These are phyloP conservation scores for Avahi laniger DNA, from an alignment of 2,797 vertebrate species.

Conservation along the genomic window DNA sequence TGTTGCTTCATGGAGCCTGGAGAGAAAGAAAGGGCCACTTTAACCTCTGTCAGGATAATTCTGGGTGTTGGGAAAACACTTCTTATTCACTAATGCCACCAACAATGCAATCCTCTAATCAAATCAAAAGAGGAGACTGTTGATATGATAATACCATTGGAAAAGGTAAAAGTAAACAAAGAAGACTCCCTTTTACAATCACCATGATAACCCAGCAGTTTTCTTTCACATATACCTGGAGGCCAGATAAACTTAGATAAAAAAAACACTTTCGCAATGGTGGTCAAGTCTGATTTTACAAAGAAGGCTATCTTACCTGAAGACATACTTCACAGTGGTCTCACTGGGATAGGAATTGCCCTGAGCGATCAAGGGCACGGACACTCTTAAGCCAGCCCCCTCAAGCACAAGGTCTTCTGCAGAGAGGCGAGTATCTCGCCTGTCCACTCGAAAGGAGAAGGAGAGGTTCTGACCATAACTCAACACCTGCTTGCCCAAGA, in stretches of 20 bases:
- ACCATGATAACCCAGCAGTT: background rate
- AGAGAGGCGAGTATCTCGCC: constrained; percentile 93
- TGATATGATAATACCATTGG: background rate
- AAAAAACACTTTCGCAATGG: background rate
- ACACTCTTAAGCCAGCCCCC: constrained; percentile 90
- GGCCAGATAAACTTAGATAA: background rate
- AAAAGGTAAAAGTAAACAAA: background rate
- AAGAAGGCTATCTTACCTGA: constrained; percentile 88
- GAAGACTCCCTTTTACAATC: background rate
- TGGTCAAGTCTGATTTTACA: background rate
- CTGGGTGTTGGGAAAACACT: background rate
- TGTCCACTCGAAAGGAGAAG: constrained; percentile 93
- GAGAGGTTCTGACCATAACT: constrained; percentile 97
- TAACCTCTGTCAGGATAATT: background rate
- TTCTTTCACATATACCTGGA: background rate
- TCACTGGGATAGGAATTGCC: constrained; percentile 96
- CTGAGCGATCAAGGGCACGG: constrained; percentile 96
- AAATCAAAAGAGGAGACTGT: background rate
- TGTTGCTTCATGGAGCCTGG: constrained; percentile 93
- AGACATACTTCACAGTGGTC: constrained; percentile 89
- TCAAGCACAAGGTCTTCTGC: constrained; percentile 97
- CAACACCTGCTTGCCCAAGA: constrained; percentile 93
- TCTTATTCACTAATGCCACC: background rate
- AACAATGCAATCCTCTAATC: background rate
- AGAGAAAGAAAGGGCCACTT: background rate